Evolutionary conservation across 2,888 invertebrate species (phyloP), one percentile per base, ranked within the genome.

Genomic region (Agonopterix heracliana): DNA sequence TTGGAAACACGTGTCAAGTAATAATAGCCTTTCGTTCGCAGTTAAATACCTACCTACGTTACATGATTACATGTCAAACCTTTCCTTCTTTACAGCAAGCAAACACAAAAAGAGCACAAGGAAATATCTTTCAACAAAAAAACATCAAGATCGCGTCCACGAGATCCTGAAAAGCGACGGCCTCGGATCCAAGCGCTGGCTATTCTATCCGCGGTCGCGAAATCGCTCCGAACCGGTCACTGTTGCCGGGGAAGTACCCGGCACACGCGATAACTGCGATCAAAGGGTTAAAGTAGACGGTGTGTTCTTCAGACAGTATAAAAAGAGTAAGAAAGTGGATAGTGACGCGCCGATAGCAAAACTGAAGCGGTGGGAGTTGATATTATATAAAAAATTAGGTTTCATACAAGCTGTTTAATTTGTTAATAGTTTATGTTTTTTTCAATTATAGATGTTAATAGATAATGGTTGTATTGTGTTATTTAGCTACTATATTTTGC

Each of bases 311-410:
- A 80, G 78, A 53, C 83, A 82, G 50, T 85, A 80, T 63, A 86
- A 81, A 51, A 68, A 61, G 34, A 76, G 77, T 54, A 81, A 68
- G 68, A 79, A 74, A 47, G 67, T 86, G 3, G 82, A 78, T 49
- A 63, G 48, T 0, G 80, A 85, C 34, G 78, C 84, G 0, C 87
- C 87, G 0, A 81, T 83, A 9, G 76, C 75, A 1, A 86, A 87
- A 50, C 65, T 88, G 42, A 83, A 80, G 61, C 68, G 81, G n/a
- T 88, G 87, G 87, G 87, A 88, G 56, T 61, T 88, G 47, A 61
- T 81, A 51, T 69, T 88, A 47, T 88, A 88, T 71, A 81, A 87
- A 68, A 87, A 82, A 56, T 57, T 88, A 61, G 87, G 87, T 9
- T 87, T 88, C 64, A 66, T 88, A 64, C 81, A 81, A 56, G 81